A percentile compares a stretch with the other conserved stretches of the same genome.
Evolutionary conservation across 2,113 vertebrate genomes (phyloP).

Genomic region (Strix aluco): DNA sequence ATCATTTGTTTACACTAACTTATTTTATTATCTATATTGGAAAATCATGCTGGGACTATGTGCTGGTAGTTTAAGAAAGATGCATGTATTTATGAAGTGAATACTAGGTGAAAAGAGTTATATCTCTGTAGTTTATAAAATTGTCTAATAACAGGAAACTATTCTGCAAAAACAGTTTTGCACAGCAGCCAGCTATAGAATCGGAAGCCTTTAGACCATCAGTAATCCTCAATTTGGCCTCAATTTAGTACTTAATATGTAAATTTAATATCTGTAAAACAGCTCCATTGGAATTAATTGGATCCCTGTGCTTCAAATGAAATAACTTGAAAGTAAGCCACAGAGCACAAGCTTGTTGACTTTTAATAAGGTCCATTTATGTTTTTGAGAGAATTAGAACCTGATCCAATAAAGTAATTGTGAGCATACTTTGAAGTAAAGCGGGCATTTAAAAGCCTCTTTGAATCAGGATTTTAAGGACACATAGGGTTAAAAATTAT

Average conservation of each 20-base stretch:
- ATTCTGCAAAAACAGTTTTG: neutral
- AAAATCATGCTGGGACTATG: neutral
- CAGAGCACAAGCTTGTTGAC: neutral
- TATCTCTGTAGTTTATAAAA: neutral
- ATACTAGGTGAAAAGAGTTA: neutral
- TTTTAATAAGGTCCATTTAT: conserved; percentile 32
- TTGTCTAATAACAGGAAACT: neutral
- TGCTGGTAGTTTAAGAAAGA: conserved; percentile 22
- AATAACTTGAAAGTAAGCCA: conserved; percentile 30
- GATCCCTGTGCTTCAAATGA: conserved; percentile 17
- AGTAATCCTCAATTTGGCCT: neutral
- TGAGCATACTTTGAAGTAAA: neutral
- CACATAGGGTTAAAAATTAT: neutral
- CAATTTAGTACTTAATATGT: conserved; percentile 15
- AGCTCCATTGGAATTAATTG: conserved; percentile 16
- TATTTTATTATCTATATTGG: conserved; percentile 7
- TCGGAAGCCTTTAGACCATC: neutral
- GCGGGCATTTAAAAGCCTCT: neutral
- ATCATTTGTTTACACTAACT: neutral
- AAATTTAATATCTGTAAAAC: conserved; percentile 36
- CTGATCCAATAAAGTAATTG: neutral
- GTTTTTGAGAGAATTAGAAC: neutral
- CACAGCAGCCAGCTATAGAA: neutral
- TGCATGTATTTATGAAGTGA: neutral
- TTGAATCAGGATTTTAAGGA: neutral